Base-by-base conservation (phyloP, 2,888 invertebrate genomes). In the Tridacna gigas region DNA sequence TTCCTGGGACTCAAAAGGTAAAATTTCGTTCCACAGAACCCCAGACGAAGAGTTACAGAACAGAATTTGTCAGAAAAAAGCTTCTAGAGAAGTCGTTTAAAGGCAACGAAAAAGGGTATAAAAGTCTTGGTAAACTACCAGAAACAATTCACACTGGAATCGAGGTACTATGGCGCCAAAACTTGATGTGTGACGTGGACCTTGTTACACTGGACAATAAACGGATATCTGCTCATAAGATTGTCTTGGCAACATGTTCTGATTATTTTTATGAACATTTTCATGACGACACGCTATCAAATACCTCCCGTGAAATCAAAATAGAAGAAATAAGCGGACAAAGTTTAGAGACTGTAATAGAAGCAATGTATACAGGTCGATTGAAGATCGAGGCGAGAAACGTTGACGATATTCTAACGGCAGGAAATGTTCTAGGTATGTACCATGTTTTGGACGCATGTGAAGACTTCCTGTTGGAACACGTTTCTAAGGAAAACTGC, bases 341-440 rank as follows among this genome's bases (percentile, higher is more conserved):
- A 22, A 83, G 86, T 15, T 48, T 91, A 20, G 87, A 89, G 12
- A 79, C 79, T 2, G 74, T 92, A 12, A 65, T 92, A 18, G 89
- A 90, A 60, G 90, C 90, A 22, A 90, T 92, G 90, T 92, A 92
- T 74, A 91, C 92, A 0, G 92, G 91, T 22, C 86, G 86, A 76
- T 78, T 92, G 5, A 80, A 84, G 73, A 74, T 92, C 0, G 88
- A 88, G 20, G 90, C 89, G 4, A 74, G 67, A 3, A 91, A 89
- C 66, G 88, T 91, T 0, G 88, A 88, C 45, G 89, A 90, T 20
- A 74, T 91, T 3, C 74, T 92, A n/a, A 69, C 81, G 13, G 89
- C 91, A 12, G 88, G 91, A 0, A 47, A 84, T 15, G 71, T 77
- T 15, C 75, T 92, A 0, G 90, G 89, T 12, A 89, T 91, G 80